These are phyloP conservation scores for Chalcosyrphus nemorum DNA, from an alignment of 2,888 invertebrate genomes.

Conservation along the genomic window DNA sequence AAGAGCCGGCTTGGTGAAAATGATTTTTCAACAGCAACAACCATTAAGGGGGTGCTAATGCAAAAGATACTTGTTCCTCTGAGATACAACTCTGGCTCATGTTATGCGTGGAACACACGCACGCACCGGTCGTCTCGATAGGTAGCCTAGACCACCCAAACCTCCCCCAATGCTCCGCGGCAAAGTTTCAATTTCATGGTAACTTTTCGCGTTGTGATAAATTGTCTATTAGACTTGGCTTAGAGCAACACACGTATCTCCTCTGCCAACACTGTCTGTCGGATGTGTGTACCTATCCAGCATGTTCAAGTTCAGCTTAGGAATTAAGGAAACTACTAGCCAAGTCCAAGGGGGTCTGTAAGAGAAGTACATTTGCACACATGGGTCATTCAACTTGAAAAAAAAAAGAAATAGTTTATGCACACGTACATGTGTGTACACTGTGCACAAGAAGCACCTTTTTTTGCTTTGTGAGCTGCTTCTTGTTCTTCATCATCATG, in stretches of 20 bases:
- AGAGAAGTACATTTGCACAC: slow-evolving; percentile 76
- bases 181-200: slow-evolving; percentile 70
- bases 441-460: slow-evolving; percentile 57
- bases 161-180: slow-evolving; percentile 55
- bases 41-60: slow-evolving; percentile 68
- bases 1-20: slow-evolving; percentile 59
- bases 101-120: slow-evolving; percentile 64
- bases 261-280: slow-evolving; percentile 19
- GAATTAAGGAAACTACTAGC: slow-evolving; percentile 65
- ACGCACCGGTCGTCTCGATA: slow-evolving; percentile 47
- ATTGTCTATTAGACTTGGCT: slow-evolving; percentile 69
- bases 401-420: slow-evolving; percentile 46
- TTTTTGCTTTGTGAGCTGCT: slow-evolving; percentile 28
- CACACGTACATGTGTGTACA: slow-evolving; percentile 61
- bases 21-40: slow-evolving; percentile 57
- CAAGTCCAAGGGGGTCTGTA: slow-evolving; percentile 39
- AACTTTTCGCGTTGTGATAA: slow-evolving; percentile 66
- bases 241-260: slow-evolving; percentile 32
- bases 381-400: slow-evolving; percentile 79
- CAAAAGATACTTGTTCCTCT: slow-evolving; percentile 50
- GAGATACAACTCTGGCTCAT: slow-evolving; percentile 24
- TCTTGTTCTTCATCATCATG: slow-evolving; percentile 67
- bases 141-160: slow-evolving; percentile 65
- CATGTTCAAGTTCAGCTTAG: slow-evolving; percentile 67
- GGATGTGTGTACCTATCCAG: too few species aligned